These are phyloP conservation scores for Lucilia sericata DNA, from an alignment of 1,140 invertebrate genomes.

Conservation along the genomic window DNA sequence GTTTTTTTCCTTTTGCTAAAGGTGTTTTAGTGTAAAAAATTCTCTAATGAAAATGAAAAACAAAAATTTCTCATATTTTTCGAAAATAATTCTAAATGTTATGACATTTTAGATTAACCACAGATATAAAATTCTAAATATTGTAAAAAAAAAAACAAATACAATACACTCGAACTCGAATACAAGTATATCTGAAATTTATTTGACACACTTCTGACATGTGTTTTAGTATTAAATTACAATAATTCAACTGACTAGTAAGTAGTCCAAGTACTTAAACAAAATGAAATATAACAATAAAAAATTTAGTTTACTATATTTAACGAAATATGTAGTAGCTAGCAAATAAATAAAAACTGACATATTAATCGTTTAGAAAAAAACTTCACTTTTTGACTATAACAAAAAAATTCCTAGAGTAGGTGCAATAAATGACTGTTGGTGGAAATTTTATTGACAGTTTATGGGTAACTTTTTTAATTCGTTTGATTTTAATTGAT, in stretches of 20 bases:
- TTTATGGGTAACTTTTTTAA: no score
- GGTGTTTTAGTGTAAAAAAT: not conserved
- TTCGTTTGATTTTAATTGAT: no score
- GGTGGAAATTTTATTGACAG: no score
- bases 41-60: not conserved
- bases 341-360: no score
- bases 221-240: constrained; percentile 9
- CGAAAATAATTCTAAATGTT: not conserved
- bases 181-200: constrained; percentile 1
- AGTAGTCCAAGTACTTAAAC: not conserved
- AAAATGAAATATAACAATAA: no score
- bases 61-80: not conserved
- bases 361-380: no score
- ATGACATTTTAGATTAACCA: not conserved
- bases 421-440: no score
- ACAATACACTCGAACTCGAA: not conserved
- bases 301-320: no score
- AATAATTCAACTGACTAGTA: constrained; percentile 4
- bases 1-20: not conserved
- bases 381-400: no score
- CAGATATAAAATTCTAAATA: not conserved
- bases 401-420: no score
- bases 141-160: not conserved
- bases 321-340: no score
- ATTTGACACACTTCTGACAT: constrained; percentile 11